These are phyloP conservation scores for Aurelia sp. DNA, from an alignment of 30 jellyfish, hydroid and myxozoan species.

Conservation along the genomic window DNA sequence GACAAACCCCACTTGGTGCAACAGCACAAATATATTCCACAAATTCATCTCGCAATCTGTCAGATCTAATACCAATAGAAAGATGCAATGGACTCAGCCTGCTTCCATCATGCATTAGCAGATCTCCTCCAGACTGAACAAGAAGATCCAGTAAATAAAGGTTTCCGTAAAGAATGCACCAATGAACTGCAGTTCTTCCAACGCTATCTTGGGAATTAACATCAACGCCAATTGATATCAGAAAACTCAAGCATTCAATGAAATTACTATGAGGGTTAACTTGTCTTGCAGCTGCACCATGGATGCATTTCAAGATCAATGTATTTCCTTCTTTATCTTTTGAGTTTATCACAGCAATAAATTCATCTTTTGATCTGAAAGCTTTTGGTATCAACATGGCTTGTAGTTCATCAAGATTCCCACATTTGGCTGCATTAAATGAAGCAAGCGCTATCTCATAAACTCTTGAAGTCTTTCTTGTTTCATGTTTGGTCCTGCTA, in stretches of 20 bases:
- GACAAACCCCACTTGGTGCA: constrained; percentile 52
- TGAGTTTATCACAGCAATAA: background rate
- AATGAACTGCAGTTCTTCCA: constrained; percentile 60
- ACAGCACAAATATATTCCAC: constrained; percentile 44
- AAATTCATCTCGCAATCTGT: constrained; percentile 32
- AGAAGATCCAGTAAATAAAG: constrained; percentile 41
- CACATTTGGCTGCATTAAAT: constrained; percentile 48
- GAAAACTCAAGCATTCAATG: constrained; percentile 46
- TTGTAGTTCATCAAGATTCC: constrained; percentile 14
- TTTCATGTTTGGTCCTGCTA: constrained; percentile 8
- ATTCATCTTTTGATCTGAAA: constrained; percentile 26
- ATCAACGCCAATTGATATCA: constrained; percentile 46
- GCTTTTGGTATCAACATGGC: constrained; percentile 6
- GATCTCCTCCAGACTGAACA: constrained; percentile 42
- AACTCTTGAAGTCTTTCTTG: constrained; percentile 35
- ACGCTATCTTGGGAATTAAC: constrained; percentile 40
- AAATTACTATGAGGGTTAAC: constrained; percentile 11
- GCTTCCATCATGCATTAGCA: constrained; percentile 20
- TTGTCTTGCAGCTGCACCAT: constrained; percentile 57
- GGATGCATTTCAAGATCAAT: constrained; percentile 36
- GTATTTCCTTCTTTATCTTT: constrained; percentile 59
- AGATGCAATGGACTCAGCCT: constrained; percentile 68
- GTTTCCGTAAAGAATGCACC: constrained; percentile 63
- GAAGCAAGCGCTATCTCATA: constrained; percentile 29
- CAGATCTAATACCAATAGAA: constrained; percentile 60